Evolutionary conservation across 2,888 invertebrate genomes (phyloP), one percentile per base, ranked within the genome.

Genomic region (Lycophotia porphyrea): DNA sequence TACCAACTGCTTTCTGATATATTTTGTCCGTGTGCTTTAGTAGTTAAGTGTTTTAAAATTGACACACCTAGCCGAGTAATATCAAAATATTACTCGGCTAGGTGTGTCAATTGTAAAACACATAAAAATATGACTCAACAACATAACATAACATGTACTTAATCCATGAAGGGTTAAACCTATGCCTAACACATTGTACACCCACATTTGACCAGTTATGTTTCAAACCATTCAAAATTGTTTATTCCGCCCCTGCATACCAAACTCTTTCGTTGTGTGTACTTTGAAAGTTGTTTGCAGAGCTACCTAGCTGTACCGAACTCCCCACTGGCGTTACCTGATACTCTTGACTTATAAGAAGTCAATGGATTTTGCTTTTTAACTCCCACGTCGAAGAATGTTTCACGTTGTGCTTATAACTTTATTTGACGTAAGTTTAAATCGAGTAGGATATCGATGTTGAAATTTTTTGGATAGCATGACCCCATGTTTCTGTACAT

Each of bases 301-400:
- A 85, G 74, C n/a, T 63, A 27, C 39, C 34, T 39, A n/a, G 39
- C 81, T 67, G 65, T 78, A 60, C 70, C 70, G 44, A 76, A 85
- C 61, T 83, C 85, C 84, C 84, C 61, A 69, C 67, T 64, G 86
- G 60, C 76, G 60, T 66, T 74, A 78, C 74, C 73, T 69, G 86
- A 87, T 85, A 83, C 87, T 82, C 76, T 74, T 71, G 63, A 66
- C 73, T 80, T 76, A 72, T 76, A 74, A 78, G 76, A 85, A 85
- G 80, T 82, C 85, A 87, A 85, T 83, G 81, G 78, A 83, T 87
- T 87, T 71, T 76, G 78, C 81, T 83, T 86, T 83, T 87, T 83
- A 85, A 85, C 80, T 85, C 87, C 84, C 75, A 44, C 21, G 65
- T 69, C 77, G 80, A 44, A 31, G 60, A 70, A 82, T 72, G 74